phyloP scores from a whole-genome alignment of 2,113 vertebrate species.

The Halichoeres trimaculatus region DNA sequence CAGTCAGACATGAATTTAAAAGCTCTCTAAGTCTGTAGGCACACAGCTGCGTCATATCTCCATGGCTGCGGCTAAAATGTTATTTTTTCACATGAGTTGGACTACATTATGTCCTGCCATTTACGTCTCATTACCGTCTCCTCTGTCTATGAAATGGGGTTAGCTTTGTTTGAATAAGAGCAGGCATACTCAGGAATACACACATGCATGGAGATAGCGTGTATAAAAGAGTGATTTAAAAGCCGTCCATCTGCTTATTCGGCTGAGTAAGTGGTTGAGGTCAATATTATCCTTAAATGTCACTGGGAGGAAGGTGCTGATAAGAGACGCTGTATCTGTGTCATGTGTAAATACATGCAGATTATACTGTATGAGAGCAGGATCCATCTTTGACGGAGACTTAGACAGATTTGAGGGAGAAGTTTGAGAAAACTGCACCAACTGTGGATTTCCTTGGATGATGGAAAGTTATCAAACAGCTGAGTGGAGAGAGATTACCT shows the following conservation, averaged over 20 bases:
- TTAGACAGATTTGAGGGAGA: neutral
- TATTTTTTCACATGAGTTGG: constrained; percentile 19
- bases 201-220: neutral
- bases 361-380: neutral
- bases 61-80: constrained; percentile 44
- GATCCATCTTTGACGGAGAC: neutral
- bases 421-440: neutral
- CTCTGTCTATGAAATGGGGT: constrained; percentile 27
- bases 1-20: neutral
- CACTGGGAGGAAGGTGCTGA: constrained; percentile 38
- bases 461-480: neutral
- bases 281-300: constrained; percentile 67
- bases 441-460: constrained; percentile 4
- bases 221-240: constrained; percentile 45
- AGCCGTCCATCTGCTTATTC: constrained; percentile 46
- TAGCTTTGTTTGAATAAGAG: constrained; percentile 65
- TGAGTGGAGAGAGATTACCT: neutral
- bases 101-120: constrained; percentile 34
- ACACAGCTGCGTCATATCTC: neutral
- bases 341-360: constrained; percentile 1
- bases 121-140: constrained; percentile 57
- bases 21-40: neutral
- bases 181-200: constrained; percentile 4
- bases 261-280: constrained; percentile 15
- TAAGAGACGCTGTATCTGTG: constrained; percentile 30